Percentiles rank a stretch among this genome's conserved stretches.
These are phyloP conservation scores for Cassiopea andromeda DNA, from an alignment of 30 jellyfish, hydroid and myxozoan species.

Conservation along the genomic window DNA sequence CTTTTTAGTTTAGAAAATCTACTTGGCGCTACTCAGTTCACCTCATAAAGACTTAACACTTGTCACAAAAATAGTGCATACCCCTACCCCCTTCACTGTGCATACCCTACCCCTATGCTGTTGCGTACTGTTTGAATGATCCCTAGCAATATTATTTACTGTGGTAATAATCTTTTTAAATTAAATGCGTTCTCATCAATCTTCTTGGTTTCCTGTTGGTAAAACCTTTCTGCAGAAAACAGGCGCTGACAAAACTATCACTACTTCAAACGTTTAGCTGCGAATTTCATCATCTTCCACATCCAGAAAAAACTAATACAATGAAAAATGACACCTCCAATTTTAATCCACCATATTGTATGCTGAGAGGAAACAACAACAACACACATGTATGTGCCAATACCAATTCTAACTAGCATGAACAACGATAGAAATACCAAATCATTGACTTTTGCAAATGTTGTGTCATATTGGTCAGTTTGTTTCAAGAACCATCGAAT, in stretches of 20 bases:
- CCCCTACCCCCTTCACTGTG: too few species aligned
- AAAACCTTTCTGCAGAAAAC: neutral
- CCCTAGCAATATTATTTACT: too few species aligned
- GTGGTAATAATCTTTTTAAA: too few species aligned
- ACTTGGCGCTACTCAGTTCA: too few species aligned
- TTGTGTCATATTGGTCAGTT: constrained; percentile 30
- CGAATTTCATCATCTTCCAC: constrained; percentile 58
- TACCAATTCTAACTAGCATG: constrained; percentile 56
- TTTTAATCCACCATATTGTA: constrained; percentile 63
- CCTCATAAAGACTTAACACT: too few species aligned
- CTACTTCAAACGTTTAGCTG: constrained; percentile 17
- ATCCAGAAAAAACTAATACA: constrained; percentile 71
- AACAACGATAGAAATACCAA: constrained; percentile 50
- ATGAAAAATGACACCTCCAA: constrained; percentile 72
- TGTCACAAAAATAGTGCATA: too few species aligned
- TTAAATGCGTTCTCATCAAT: too few species aligned
- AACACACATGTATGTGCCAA: constrained; percentile 60
- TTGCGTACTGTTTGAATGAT: too few species aligned
- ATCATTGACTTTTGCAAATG: constrained; percentile 72
- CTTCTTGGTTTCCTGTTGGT: too few species aligned
- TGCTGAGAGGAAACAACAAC: constrained; percentile 33
- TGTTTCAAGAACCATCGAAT: constrained; percentile 82
- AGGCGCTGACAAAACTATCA: neutral
- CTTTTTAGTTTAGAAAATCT: too few species aligned
- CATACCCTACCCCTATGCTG: too few species aligned